These are phyloP conservation scores for Elysia crispata DNA, from an alignment of 2,888 invertebrate species.

Conservation along the genomic window DNA sequence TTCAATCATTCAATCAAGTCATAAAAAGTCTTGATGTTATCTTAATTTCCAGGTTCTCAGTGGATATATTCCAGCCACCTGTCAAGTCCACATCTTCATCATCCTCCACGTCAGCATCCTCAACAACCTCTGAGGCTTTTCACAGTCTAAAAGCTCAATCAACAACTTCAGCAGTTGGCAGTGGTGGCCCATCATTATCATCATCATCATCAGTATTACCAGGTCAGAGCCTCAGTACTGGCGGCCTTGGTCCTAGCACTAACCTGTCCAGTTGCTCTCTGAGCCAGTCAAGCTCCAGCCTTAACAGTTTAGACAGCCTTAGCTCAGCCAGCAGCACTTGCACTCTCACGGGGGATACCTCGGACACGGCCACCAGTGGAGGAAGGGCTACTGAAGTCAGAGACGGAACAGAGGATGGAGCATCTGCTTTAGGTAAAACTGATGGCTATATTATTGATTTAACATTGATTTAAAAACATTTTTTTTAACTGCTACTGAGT, in stretches of 20 bases:
- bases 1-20: too few relatives aligned
- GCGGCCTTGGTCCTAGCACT: slow-evolving; percentile 55
- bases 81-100: too few relatives aligned
- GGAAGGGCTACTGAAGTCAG: slow-evolving; percentile 32
- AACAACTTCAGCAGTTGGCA: neutral
- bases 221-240: neutral
- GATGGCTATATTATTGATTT: too few relatives aligned
- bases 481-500: too few relatives aligned
- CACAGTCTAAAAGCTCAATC: neutral
- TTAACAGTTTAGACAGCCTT: slow-evolving; percentile 70
- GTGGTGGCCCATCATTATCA: neutral
- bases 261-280: slow-evolving; percentile 63
- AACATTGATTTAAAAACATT: too few relatives aligned
- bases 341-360: slow-evolving; percentile 65
- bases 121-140: neutral
- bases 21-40: neutral
- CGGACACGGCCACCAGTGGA: slow-evolving; percentile 44
- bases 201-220: neutral
- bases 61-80: slow-evolving; percentile 78
- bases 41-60: slow-evolving; percentile 72
- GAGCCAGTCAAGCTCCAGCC: slow-evolving; percentile 71
- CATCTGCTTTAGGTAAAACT: too few relatives aligned
- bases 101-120: neutral
- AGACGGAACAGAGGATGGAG: slow-evolving; percentile 29
- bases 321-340: slow-evolving; percentile 70